Base-by-base conservation (phyloP, 2,797 vertebrate genomes). In the Melanotaenia parkinsoni region DNA sequence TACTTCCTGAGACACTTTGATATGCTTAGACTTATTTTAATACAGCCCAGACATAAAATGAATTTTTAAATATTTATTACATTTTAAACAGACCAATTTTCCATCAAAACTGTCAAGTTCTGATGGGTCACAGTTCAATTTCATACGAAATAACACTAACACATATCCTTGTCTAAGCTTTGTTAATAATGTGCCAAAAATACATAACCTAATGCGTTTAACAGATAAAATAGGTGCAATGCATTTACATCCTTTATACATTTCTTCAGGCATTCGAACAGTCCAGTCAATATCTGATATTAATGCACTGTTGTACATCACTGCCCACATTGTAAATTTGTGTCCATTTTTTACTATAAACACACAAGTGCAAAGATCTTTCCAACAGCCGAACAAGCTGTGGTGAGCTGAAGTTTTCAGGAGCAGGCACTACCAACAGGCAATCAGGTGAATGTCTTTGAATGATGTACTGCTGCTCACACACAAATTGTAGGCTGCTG, bases 381-480 rank as follows among this genome's bases (percentile, higher is more conserved):
- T 33, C 58, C 59, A 77, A 58, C 43, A 74, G 54, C 74, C 77
- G 79, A 78, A 64, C 45, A 67, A 63, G 45, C 18, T 72, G 67
- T 26, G 28, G 32, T 74, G 71, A 77, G 59, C 20, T 47, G 28
- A 37, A 45, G 14, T 60, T 51, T 78, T 60, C 72, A 73, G 47
- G 70, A 86, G 65, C 64, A 84, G 86, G 76, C 82, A 87, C 74
- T 59, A 79, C 58, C 64, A 77, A 65, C 61, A 86, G 72, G 68
- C 61, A 54, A 79, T 84, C 72, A 10, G 56, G 45, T 43, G 28
- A 77, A 70, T 43, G 66, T 64, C 33, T 50, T 40, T 16, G 14
- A 30, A 35, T 66, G 60, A 61, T 62, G 64, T 56, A 37, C 53
- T 69, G 69, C 73, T 9, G 53, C 18, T 61, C 38, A 79, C 51